These are phyloP conservation scores for Pristionchus pacificus DNA, from an alignment of 1,140 invertebrate species.

Conservation along the genomic window DNA sequence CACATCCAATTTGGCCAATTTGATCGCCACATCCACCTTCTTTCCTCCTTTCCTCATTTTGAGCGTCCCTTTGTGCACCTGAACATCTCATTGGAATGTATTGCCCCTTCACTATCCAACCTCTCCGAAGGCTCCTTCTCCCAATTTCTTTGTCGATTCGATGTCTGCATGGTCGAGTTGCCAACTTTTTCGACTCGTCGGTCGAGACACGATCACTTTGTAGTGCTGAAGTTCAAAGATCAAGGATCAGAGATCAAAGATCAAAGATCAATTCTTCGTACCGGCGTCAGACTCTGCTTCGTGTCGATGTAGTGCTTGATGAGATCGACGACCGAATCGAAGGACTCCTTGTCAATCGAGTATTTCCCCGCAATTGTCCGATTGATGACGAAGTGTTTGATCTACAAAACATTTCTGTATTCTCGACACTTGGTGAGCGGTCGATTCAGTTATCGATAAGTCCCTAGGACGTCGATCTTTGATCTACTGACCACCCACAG, in stretches of 20 bases:
- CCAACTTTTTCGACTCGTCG: slow-evolving; percentile 11
- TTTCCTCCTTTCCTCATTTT: slow-evolving; percentile 21
- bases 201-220: slow-evolving; percentile 2
- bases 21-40: slow-evolving; percentile 24
- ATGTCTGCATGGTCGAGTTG: slow-evolving; percentile 15
- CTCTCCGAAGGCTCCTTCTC: slow-evolving; percentile 26
- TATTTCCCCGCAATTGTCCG: slow-evolving; percentile 4
- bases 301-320: slow-evolving; percentile 16
- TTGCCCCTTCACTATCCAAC: not conserved
- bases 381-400: slow-evolving; percentile 6
- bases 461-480: too few species aligned
- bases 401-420: slow-evolving; percentile 4
- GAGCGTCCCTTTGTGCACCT: slow-evolving; percentile 29
- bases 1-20: slow-evolving; percentile 25
- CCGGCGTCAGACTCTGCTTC: slow-evolving; percentile 10
- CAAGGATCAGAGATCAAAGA: too few species aligned
- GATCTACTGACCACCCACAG: too few species aligned
- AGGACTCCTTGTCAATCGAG: slow-evolving; percentile 3
- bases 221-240: too few species aligned
- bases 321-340: slow-evolving; percentile 11
- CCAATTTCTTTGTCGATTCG: slow-evolving; percentile 10
- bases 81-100: not conserved
- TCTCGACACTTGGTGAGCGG: slow-evolving; percentile 3
- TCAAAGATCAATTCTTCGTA: too few species aligned
- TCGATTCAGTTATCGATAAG: too few species aligned